phyloP scores from a whole-genome alignment of 1,140 invertebrate genomes.

The Augochlora pura region DNA sequence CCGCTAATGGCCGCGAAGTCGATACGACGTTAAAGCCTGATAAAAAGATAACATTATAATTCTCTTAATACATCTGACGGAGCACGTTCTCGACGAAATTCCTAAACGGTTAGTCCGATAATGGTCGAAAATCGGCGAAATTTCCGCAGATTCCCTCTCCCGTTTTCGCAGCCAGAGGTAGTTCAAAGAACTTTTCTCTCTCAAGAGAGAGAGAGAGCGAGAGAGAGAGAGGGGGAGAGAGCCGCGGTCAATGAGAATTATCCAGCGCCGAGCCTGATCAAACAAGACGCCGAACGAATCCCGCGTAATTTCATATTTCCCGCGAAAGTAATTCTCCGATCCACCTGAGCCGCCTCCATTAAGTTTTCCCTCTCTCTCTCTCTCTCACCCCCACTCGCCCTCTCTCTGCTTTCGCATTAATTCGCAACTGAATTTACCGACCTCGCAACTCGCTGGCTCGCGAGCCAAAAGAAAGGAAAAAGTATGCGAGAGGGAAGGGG shows the following conservation, averaged over 20 bases:
- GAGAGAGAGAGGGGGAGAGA: too few species aligned
- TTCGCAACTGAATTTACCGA: slow-evolving; percentile 33
- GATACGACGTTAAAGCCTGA: too few species aligned
- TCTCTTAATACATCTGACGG: too few species aligned
- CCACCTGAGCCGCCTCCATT: slow-evolving; percentile 22
- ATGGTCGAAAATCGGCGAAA: too few species aligned
- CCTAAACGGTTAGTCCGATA: too few species aligned
- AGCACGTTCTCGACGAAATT: too few species aligned
- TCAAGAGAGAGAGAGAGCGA: too few species aligned
- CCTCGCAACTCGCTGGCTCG: background rate
- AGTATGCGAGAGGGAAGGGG: background rate
- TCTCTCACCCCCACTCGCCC: background rate
- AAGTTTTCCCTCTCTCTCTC: background rate
- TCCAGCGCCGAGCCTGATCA: background rate
- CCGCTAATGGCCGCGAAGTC: too few species aligned
- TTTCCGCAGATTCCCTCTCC: too few species aligned
- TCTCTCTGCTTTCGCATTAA: slow-evolving; percentile 3
- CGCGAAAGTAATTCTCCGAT: slow-evolving; percentile 22
- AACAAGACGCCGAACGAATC: slow-evolving; percentile 16
- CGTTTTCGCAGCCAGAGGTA: too few species aligned
- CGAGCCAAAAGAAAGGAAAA: background rate
- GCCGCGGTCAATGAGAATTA: background rate
- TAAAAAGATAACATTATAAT: too few species aligned
- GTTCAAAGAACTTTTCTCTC: background rate
- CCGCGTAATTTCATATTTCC: slow-evolving; percentile 22